These are phyloP conservation scores for Bostrychus sinensis DNA, from an alignment of 2,113 vertebrate genomes.

Conservation along the genomic window DNA sequence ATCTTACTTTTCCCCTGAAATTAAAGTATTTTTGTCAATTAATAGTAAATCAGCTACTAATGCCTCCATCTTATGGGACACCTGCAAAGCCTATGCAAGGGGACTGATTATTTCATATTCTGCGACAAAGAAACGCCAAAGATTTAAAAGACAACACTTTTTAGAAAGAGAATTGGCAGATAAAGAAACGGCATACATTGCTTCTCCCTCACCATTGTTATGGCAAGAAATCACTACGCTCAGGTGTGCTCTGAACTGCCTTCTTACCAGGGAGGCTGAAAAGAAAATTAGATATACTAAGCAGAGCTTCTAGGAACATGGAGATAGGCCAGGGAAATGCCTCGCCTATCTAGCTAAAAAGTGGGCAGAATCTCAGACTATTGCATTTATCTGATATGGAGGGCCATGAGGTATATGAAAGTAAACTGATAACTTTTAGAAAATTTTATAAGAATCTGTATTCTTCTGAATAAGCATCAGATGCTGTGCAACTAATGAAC, in stretches of 20 bases:
- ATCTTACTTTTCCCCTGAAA: not conserved
- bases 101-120: not conserved
- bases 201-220: not conserved
- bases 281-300: conserved; percentile 3
- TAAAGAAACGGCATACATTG: not conserved
- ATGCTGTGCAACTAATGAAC: too few species aligned
- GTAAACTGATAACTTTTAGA: too few species aligned
- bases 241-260: conserved; percentile 2
- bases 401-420: too few species aligned
- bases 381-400: too few species aligned
- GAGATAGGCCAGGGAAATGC: not conserved
- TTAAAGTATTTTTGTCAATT: not conserved
- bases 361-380: too few species aligned
- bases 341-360: conserved; percentile 8
- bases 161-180: not conserved
- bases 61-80: not conserved
- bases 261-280: conserved; percentile 11
- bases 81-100: not conserved
- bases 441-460: too few species aligned
- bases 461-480: too few species aligned
- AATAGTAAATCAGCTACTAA: not conserved
- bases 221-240: not conserved
- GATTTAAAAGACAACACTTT: not conserved
- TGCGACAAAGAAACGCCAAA: not conserved
- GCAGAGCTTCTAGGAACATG: not conserved